Evolutionary conservation across 2,113 vertebrate genomes (phyloP), one percentile per base, ranked within the genome.

Genomic region (Apodemus sylvaticus): DNA sequence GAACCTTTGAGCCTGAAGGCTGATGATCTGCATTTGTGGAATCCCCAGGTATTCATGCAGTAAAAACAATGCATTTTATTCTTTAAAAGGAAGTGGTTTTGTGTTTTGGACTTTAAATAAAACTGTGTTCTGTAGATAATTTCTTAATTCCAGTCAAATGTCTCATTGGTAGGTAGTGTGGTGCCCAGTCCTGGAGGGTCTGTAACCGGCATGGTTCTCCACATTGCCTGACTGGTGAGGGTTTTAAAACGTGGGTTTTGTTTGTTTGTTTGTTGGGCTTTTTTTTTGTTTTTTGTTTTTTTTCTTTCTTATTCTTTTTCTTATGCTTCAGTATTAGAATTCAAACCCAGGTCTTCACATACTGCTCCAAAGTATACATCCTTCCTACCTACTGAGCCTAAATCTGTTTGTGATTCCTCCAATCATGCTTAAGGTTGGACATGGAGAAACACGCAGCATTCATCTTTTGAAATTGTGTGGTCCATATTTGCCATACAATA

Each of bases 81-180:
- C 48, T 66, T 86, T 64, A 19, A 66, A 96, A 89, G 96, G 90
- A 95, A 95, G 92, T 91, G 74, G 95, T 92, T 90, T 91, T 97
- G 85, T 98, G 96, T 96, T 97, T 89, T 91, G 92, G 83, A 93
- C 92, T 97, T 96, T 51, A 96, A 98, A 98, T 98, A 97, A 97
- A 98, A 97, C 87, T 90, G 77, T 96, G 76, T 98, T 97, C 92
- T 95, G 10, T 87, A 97, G 95, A 97, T 95, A 96, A 74, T 76
- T 81, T 66, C 82, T 90, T 81, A 66, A 76, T 68, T 95, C 90
- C 70, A 82, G 11, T 85, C 82, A 91, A 93, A 51, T 96, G 66
- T 94, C 70, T 97, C 93, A 42, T 97, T 91, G 39, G 76, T 77
- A 86, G 86, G n/a, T 60, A 86, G 31, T n/a, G 60, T 53, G 36